Base-by-base conservation (phyloP, 1,140 invertebrate species). In the Cotesia chilonis region DNA sequence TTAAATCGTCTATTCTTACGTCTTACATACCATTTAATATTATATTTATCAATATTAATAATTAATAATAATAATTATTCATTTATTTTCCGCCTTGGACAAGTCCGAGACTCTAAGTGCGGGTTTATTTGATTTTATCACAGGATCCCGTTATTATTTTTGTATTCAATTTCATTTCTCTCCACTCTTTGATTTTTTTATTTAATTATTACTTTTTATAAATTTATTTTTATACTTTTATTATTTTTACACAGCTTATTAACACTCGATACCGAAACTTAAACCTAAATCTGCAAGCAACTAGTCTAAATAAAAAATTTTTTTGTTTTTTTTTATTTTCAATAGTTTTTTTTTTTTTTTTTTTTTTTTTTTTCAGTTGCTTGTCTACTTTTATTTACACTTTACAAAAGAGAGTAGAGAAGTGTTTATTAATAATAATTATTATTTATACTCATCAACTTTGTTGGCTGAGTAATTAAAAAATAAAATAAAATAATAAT, bases 111-210 rank as follows among this genome's bases (percentile, higher is more conserved):
- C 12, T 14, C 5, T 55, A 55, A 74, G 73, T 78, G 66, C 75
- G 73, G 75, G 70, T 68, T 76, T 76, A 80, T 78, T 82, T 77
- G 80, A 84, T 83, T 84, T 84, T 86, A 86, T 86, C 85, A 86
- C 85, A 86, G 84, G 78, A 86, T 79, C 80, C 77, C 77, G 75
- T 78, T 77, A 74, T 70, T 76, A 71, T 75, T 77, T 74, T 69
- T 77, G 66, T 72, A 70, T 72, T 65, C 36, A 63, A 17, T 52
- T 52, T 65, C 47, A 20, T 17, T 64, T 47, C 47, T 41, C 60
- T 64, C 36, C 41, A 54, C 37, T 60, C 14, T 64, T 41, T 64
- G 6, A 9, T 47, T 14, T 12, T 28, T 7, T 68, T 35, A 61
- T 63, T 64, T 55, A 9, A 28, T 28, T 28, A 28, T 28, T 28